Conservation (phyloP, 2,113 vertebrate species). For the Scomber scombrus region DNA sequence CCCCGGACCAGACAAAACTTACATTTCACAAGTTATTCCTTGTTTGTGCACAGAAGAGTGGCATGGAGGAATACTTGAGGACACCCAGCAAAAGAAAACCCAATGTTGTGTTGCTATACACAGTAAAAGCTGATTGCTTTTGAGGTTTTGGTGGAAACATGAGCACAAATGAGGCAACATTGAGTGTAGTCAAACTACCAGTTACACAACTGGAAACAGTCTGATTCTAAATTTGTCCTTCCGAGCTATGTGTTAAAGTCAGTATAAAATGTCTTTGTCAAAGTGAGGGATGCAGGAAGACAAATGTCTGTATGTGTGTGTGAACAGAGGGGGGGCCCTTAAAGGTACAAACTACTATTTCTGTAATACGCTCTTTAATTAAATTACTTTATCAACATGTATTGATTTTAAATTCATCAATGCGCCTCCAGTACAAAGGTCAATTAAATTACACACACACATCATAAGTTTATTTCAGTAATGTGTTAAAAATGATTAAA, state of each 20-base stretch:
- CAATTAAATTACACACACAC: not conserved
- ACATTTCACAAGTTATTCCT: slow-evolving; percentile 22
- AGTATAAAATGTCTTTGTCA: slow-evolving; percentile 56
- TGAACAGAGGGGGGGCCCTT: slow-evolving; percentile 9
- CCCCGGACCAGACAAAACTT: slow-evolving; percentile 26
- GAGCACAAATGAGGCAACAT: slow-evolving; percentile 67
- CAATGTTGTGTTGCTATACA: slow-evolving; percentile 56
- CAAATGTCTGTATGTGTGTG: slow-evolving; percentile 19
- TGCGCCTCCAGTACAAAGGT: not conserved
- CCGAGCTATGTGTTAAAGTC: slow-evolving; percentile 46
- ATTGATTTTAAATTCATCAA: not conserved
- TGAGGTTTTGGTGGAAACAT: slow-evolving; percentile 71
- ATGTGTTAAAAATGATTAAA: not conserved
- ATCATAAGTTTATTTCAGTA: no score
- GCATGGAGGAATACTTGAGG: slow-evolving; percentile 43
- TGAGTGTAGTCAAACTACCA: slow-evolving; percentile 69
- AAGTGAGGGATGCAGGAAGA: slow-evolving; percentile 41
- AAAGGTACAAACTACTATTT: slow-evolving; percentile 16
- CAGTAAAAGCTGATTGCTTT: slow-evolving; percentile 51
- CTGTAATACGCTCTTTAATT: not conserved
- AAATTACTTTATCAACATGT: not conserved
- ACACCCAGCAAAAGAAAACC: slow-evolving; percentile 36
- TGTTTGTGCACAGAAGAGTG: slow-evolving; percentile 42
- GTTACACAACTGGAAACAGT: slow-evolving; percentile 71
- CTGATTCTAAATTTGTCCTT: slow-evolving; percentile 71